Percentiles rank a stretch among this genome's conserved stretches.
phyloP scores from a whole-genome alignment of 2,888 invertebrate genomes.

The Sphaeridia pumilis region DNA sequence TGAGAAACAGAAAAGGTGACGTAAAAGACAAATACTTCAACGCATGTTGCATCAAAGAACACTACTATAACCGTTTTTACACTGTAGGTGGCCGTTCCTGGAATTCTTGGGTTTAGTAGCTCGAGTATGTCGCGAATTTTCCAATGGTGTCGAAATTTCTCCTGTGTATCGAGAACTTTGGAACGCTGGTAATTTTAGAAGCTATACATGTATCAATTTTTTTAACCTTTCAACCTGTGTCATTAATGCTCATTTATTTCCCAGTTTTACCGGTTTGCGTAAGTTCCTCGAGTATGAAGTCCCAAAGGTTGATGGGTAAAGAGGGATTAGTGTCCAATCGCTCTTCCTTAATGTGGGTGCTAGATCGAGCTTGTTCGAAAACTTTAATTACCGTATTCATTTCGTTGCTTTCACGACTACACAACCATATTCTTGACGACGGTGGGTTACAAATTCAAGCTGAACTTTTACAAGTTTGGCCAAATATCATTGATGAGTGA shows the following conservation, averaged over 20 bases:
- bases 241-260: no score
- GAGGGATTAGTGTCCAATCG: constrained; percentile 38
- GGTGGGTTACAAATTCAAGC: constrained; percentile 63
- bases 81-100: constrained; percentile 26
- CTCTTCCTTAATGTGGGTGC: constrained; percentile 47
- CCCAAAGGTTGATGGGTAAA: constrained; percentile 38
- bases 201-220: no score
- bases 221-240: not conserved
- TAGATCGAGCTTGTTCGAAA: constrained; percentile 54
- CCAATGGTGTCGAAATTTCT: constrained; percentile 29
- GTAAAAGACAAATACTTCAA: no score
- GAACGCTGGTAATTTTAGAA: constrained; percentile 32
- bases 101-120: constrained; percentile 32
- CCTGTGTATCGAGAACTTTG: constrained; percentile 33
- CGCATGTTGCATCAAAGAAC: no score
- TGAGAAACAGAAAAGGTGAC: constrained; percentile 48
- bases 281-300: constrained; percentile 45
- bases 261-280: constrained; percentile 50
- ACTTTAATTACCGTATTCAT: constrained; percentile 67
- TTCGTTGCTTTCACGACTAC: constrained; percentile 68
- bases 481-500: constrained; percentile 68
- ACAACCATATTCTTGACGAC: constrained; percentile 75
- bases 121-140: constrained; percentile 29
- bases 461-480: constrained; percentile 77
- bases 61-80: no score